phyloP scores from a whole-genome alignment of 2,113 vertebrate genomes.

The Taxidea taxus region DNA sequence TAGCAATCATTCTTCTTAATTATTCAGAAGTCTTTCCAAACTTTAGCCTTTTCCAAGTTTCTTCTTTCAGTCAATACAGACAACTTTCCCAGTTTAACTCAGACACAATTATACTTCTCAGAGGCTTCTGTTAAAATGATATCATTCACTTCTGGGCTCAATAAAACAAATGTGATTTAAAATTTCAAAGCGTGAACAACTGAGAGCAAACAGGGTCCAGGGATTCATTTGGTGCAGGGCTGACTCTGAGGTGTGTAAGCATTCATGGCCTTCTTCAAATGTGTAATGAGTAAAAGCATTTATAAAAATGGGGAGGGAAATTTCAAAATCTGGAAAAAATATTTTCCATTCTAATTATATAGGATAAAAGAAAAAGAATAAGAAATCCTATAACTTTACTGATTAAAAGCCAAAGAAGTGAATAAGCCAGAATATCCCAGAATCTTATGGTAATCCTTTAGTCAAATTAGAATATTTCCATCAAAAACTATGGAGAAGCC shows the following conservation, averaged over 20 bases:
- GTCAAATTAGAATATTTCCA: background rate
- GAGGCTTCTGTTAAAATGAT: conserved; percentile 39
- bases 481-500: background rate
- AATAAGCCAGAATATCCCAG: background rate
- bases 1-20: conserved; percentile 64
- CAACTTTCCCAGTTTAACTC: conserved; percentile 59
- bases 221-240: background rate
- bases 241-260: background rate
- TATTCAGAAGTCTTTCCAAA: conserved; percentile 76
- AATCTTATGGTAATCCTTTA: background rate
- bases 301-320: background rate
- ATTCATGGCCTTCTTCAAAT: background rate
- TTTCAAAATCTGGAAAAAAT: background rate
- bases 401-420: background rate
- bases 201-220: background rate
- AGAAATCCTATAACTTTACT: background rate
- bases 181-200: background rate
- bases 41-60: conserved; percentile 77
- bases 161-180: conserved; percentile 38
- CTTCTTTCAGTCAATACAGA: conserved; percentile 72
- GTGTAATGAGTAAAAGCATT: background rate
- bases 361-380: background rate
- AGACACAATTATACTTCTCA: conserved; percentile 60
- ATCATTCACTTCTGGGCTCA: background rate
- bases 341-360: background rate